phyloP scores from a whole-genome alignment of 2,888 invertebrate genomes.

The Drosophila eohydei region DNA sequence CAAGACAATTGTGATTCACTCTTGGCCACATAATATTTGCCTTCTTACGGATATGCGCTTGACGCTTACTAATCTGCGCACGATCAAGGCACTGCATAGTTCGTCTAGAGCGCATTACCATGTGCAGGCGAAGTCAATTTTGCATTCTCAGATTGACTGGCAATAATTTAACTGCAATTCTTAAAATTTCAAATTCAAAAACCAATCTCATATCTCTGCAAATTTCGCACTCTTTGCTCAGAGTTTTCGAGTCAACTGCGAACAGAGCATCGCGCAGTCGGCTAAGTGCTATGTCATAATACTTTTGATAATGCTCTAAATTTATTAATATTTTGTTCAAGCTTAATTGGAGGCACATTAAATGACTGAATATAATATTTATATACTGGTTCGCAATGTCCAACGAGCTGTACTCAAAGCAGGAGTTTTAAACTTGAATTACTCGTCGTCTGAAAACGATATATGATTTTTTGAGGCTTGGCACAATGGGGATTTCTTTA shows the following conservation, averaged over 20 bases:
- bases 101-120: not conserved
- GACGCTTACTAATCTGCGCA: not conserved
- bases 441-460: not conserved
- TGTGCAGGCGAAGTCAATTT: not conserved
- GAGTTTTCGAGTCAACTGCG: not conserved
- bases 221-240: too few species aligned
- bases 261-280: not conserved
- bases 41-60: not conserved
- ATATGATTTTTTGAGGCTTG: not conserved
- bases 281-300: too few species aligned
- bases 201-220: too few species aligned
- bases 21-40: not conserved
- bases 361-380: too few species aligned
- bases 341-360: too few species aligned
- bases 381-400: too few species aligned
- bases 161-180: not conserved
- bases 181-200: not conserved
- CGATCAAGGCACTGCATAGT: not conserved
- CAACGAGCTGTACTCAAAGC: not conserved
- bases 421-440: not conserved
- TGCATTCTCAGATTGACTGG: not conserved
- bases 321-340: too few species aligned
- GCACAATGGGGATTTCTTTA: not conserved
- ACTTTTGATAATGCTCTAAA: too few species aligned
- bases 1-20: constrained; percentile 23